These are phyloP conservation scores for Lemur catta DNA, from an alignment of 2,797 vertebrate genomes.

Conservation along the genomic window DNA sequence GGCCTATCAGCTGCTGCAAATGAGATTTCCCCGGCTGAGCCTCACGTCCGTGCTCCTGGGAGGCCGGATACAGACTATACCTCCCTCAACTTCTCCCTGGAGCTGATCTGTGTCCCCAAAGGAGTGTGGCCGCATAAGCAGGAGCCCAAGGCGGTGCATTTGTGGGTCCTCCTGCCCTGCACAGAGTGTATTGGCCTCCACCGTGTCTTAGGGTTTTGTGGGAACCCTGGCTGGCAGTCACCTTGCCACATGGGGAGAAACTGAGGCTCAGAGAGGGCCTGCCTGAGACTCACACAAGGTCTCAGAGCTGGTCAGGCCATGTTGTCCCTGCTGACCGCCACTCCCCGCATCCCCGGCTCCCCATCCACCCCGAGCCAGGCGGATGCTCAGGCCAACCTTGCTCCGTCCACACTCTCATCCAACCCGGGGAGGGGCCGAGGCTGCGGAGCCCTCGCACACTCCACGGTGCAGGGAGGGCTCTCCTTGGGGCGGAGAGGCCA, in stretches of 20 bases:
- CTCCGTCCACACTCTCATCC: neutral
- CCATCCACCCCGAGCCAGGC: neutral
- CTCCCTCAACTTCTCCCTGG: neutral
- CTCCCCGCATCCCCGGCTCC: accelerated
- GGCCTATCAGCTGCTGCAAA: conserved; percentile 64
- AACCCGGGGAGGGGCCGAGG: neutral
- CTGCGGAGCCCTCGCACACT: accelerated
- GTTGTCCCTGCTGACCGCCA: neutral
- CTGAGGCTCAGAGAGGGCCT: neutral
- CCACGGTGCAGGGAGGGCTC: neutral
- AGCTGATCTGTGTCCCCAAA: neutral
- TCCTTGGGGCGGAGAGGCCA: accelerated
- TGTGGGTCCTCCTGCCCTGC: neutral
- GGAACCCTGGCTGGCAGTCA: neutral
- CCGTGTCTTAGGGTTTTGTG: neutral
- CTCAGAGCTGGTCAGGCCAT: neutral
- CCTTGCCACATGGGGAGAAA: neutral
- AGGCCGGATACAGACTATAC: neutral
- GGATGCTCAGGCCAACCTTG: neutral
- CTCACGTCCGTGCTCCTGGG: conserved; percentile 7
- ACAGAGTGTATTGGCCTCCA: neutral
- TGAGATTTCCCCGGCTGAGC: conserved; percentile 74
- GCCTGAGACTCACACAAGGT: neutral
- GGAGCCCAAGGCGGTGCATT: neutral
- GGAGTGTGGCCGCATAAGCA: neutral